Conservation (phyloP, 2,113 vertebrate species). For the Coreoperca whiteheadi region DNA sequence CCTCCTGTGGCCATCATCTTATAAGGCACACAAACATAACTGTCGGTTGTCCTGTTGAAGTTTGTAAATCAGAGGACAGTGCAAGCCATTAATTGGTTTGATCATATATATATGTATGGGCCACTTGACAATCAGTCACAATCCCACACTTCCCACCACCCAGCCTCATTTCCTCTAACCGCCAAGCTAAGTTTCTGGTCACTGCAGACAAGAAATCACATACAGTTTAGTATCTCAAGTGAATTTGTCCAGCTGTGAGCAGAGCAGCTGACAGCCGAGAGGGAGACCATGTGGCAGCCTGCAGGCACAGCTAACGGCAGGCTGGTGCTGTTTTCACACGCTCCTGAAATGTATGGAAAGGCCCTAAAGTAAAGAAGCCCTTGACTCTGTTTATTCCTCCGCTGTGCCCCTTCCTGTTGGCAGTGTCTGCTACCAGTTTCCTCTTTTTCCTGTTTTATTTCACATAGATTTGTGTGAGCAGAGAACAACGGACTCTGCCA, state of each 20-base stretch:
- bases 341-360: neutral
- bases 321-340: neutral
- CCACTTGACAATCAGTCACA: neutral
- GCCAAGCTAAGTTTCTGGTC: neutral
- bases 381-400: constrained; percentile 18
- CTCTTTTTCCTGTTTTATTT: constrained; percentile 19
- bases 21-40: neutral
- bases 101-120: neutral
- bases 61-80: neutral
- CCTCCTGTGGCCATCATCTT: neutral
- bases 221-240: neutral
- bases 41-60: neutral
- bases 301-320: neutral
- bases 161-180: too few species aligned
- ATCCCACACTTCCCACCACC: too few species aligned
- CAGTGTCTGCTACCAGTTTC: constrained; percentile 19
- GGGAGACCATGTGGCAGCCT: too few species aligned
- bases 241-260: neutral
- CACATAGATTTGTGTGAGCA: constrained; percentile 24
- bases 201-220: neutral
- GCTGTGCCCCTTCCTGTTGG: constrained; percentile 29
- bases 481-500: neutral
- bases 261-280: neutral
- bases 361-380: neutral
- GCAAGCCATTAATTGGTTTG: neutral